A percentile compares a stretch with the other conserved stretches of the same genome.
These are phyloP conservation scores for Gasterosteus aculeatus DNA, from an alignment of 2,113 vertebrate genomes.

Conservation along the genomic window DNA sequence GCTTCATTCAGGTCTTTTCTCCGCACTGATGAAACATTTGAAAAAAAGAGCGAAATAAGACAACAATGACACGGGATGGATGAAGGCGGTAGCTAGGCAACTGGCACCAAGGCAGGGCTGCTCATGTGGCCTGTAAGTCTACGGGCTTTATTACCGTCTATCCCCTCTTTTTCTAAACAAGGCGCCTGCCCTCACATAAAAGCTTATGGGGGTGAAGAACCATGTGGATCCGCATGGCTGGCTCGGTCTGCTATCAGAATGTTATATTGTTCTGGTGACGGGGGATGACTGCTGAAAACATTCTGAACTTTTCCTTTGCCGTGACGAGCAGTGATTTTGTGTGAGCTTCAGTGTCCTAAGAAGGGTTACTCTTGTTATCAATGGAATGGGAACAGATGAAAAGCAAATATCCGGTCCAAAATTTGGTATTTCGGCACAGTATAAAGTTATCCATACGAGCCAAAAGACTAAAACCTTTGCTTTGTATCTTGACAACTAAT, in stretches of 20 bases:
- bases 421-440: not conserved
- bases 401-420: not conserved
- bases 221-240: conserved; percentile 14
- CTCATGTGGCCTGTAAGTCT: conserved; percentile 47
- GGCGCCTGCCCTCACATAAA: conserved; percentile 25
- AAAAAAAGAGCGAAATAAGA: conserved; percentile 20
- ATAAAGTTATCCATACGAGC: not conserved
- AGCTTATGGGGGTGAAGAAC: conserved; percentile 1
- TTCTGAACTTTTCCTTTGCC: not conserved
- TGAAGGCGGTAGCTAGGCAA: conserved; percentile 75
- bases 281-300: not conserved
- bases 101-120: conserved; percentile 60
- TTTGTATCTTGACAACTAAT: not conserved
- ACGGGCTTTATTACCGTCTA: conserved; percentile 53
- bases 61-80: conserved; percentile 47
- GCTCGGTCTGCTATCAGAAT: not conserved
- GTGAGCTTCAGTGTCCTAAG: not conserved
- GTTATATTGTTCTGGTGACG: not conserved
- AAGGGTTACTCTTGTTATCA: not conserved
- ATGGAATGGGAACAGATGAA: not conserved
- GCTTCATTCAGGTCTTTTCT: conserved; percentile 38
- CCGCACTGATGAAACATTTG: not conserved
- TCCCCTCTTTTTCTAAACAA: conserved; percentile 39
- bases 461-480: not conserved
- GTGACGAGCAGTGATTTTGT: not conserved